Evolutionary conservation across 2,113 vertebrate genomes (phyloP).

Genomic region (Xiphorhynchus elegans): DNA sequence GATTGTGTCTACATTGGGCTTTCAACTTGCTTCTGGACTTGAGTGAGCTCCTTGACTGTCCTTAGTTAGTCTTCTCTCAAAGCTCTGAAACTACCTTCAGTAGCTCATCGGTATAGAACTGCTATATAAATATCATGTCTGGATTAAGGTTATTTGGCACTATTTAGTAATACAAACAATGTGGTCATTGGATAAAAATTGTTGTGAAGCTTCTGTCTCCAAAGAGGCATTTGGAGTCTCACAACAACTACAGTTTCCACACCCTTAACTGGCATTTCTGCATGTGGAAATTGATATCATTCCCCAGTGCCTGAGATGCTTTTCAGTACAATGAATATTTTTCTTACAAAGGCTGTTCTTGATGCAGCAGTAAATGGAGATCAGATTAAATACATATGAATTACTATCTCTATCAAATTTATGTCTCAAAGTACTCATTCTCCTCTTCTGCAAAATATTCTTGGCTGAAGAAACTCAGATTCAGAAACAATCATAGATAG

Average conservation of each 20-base stretch:
- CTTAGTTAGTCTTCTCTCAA: background rate
- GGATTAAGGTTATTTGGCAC: background rate
- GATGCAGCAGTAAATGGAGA: conserved; percentile 55
- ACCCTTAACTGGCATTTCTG: conserved; percentile 37
- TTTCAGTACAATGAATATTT: conserved; percentile 65
- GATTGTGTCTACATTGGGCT: background rate
- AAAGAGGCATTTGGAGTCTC: conserved; percentile 11
- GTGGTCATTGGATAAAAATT: background rate
- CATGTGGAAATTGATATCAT: conserved; percentile 39
- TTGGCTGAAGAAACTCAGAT: conserved; percentile 69
- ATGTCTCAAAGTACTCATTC: conserved; percentile 71
- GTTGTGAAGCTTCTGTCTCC: conserved; percentile 16
- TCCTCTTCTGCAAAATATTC: conserved; percentile 73
- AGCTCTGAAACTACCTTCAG: background rate
- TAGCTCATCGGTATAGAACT: background rate
- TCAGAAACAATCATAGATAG: conserved; percentile 62
- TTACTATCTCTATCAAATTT: conserved; percentile 70
- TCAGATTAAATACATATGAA: conserved; percentile 73
- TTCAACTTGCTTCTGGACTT: background rate
- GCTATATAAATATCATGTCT: background rate
- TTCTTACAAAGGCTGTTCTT: conserved; percentile 49
- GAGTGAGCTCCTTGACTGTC: background rate
- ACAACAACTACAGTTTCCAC: background rate
- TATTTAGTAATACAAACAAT: background rate
- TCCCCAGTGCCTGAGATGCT: conserved; percentile 42